phyloP scores from a whole-genome alignment of 2,113 vertebrate species.

The Psittacula cyanocephala region DNA sequence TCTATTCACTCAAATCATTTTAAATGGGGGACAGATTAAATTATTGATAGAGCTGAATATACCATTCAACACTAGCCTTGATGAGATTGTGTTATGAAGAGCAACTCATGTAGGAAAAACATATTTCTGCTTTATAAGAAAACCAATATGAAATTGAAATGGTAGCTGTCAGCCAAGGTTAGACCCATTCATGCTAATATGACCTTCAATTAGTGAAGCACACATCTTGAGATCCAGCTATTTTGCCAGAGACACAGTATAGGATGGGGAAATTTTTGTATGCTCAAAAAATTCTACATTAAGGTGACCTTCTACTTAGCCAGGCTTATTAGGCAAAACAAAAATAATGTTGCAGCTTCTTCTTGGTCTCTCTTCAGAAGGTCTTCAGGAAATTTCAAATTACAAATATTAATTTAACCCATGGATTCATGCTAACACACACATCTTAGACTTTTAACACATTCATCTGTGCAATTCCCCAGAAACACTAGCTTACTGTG shows the following conservation, averaged over 20 bases:
- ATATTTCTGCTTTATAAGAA: background rate
- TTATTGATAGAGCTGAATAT: background rate
- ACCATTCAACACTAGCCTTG: background rate
- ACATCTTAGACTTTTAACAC: background rate
- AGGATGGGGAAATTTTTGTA: slow-evolving; percentile 11
- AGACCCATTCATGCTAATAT: slow-evolving; percentile 55
- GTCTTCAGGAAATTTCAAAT: slow-evolving; percentile 21
- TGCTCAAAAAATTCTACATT: slow-evolving; percentile 43
- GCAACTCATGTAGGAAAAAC: background rate
- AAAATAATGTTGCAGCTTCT: slow-evolving; percentile 24
- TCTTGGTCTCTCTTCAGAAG: background rate
- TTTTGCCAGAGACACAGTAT: background rate
- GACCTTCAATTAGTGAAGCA: slow-evolving; percentile 65
- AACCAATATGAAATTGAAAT: background rate
- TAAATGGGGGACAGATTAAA: background rate
- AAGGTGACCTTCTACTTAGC: slow-evolving; percentile 50
- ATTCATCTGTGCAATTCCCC: background rate
- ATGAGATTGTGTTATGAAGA: background rate
- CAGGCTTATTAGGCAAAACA: slow-evolving; percentile 50
- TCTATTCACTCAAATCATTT: background rate
- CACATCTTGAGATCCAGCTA: background rate
- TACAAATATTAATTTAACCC: slow-evolving; percentile 34
- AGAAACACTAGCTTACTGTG: background rate
- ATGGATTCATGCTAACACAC: background rate
- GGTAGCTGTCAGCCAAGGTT: slow-evolving; percentile 38